These are phyloP conservation scores for Diplolepis rosae DNA, from an alignment of 2,888 invertebrate genomes.

Conservation along the genomic window DNA sequence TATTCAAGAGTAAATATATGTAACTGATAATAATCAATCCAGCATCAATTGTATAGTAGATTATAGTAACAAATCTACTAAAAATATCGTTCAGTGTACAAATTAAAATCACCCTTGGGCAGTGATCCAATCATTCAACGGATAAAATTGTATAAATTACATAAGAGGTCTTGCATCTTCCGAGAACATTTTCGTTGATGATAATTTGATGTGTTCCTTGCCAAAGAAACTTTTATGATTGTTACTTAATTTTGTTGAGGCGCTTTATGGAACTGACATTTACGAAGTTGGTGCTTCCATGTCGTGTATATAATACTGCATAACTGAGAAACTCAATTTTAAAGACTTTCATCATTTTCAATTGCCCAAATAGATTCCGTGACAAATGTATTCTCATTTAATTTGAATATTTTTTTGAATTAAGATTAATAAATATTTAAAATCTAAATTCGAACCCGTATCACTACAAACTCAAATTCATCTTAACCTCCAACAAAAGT, in stretches of 20 bases:
- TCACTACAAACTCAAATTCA: too few species aligned
- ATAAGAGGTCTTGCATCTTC: not conserved
- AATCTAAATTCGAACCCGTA: too few species aligned
- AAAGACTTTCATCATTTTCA: not conserved
- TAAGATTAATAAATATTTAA: not conserved
- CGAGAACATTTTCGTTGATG: not conserved
- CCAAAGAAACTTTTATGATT: too few species aligned
- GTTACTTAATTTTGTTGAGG: too few species aligned
- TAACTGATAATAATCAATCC: too few species aligned
- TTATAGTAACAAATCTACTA: not conserved
- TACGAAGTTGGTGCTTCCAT: not conserved
- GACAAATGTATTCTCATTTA: not conserved
- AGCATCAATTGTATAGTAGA: not conserved
- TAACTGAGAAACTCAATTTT: not conserved
- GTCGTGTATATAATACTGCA: not conserved
- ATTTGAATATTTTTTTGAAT: not conserved
- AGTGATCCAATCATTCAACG: not conserved
- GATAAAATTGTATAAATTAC: not conserved
- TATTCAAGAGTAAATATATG: not conserved
- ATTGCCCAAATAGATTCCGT: not conserved
- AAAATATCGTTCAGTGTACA: not conserved
- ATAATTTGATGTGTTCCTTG: not conserved
- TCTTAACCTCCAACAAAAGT: too few species aligned
- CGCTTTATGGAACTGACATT: not conserved
- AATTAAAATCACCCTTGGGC: constrained; percentile 1